Conservation (phyloP, 2,888 invertebrate species). For the Theretra japonica region DNA sequence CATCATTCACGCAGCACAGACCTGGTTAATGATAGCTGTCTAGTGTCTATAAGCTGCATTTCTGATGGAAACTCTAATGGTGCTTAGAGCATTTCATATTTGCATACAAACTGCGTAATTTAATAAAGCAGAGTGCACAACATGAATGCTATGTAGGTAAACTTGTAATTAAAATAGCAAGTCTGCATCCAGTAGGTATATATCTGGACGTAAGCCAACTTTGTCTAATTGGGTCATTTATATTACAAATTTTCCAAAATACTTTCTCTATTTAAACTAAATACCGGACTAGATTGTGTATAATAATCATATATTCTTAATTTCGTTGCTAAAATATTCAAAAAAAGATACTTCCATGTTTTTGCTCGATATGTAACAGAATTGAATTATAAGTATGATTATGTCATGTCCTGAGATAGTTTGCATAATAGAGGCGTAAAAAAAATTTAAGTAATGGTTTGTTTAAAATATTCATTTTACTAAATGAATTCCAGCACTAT, state of each 20-base stretch:
- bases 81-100: constrained; percentile 7
- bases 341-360: background rate
- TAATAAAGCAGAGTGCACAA: constrained; percentile 22
- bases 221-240: constrained; percentile 70
- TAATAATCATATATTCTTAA: constrained; percentile 33
- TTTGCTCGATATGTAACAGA: background rate
- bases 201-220: constrained; percentile 68
- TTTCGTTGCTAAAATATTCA: background rate
- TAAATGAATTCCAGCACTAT: background rate
- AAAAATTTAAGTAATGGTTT: background rate
- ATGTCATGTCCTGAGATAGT: background rate
- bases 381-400: constrained; percentile 4
- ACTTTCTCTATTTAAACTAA: constrained; percentile 43
- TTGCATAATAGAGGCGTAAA: background rate
- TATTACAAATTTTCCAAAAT: constrained; percentile 62
- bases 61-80: background rate
- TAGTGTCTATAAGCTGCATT: background rate
- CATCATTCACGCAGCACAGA: background rate
- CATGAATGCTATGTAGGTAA: constrained; percentile 46
- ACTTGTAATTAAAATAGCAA: constrained; percentile 56
- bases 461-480: background rate
- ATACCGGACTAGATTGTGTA: constrained; percentile 46
- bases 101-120: background rate
- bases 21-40: constrained; percentile 12
- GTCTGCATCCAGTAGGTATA: constrained; percentile 59